Conservation (phyloP, 2,113 vertebrate genomes). For the Hydrochoerus hydrochaeris region DNA sequence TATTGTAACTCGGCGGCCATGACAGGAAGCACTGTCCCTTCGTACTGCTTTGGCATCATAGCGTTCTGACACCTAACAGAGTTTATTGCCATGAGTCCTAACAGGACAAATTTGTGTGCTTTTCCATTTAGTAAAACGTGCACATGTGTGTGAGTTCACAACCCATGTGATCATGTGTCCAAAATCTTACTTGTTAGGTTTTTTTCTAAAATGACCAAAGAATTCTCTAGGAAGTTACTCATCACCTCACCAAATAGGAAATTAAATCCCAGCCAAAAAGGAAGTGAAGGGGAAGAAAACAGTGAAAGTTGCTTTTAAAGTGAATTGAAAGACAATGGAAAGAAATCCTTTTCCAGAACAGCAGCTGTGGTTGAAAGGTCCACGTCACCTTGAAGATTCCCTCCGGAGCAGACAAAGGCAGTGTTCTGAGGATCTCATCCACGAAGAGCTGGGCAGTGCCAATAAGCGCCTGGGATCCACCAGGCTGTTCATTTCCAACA, state of each 20-base stretch:
- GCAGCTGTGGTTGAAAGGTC: background rate
- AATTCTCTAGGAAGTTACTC: background rate
- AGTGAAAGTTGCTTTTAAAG: background rate
- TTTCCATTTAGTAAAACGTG: background rate
- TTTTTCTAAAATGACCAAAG: background rate
- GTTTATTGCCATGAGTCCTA: rapidly evolving
- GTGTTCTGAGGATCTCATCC: rapidly evolving
- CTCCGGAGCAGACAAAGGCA: rapidly evolving
- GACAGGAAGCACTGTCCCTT: background rate
- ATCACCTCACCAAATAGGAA: background rate
- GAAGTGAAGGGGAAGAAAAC: too few relatives aligned
- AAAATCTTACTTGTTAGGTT: background rate
- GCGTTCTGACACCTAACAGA: too few relatives aligned
- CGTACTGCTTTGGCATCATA: rapidly evolving
- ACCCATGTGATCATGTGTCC: background rate
- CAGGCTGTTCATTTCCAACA: rapidly evolving
- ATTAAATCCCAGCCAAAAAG: background rate
- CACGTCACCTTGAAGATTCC: background rate
- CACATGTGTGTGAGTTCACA: background rate
- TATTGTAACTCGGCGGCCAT: rapidly evolving
- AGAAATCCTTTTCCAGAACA: background rate
- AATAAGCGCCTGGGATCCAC: rapidly evolving
- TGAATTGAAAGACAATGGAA: background rate
- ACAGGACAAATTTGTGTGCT: too few relatives aligned
- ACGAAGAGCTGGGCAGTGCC: rapidly evolving